phyloP scores from a whole-genome alignment of 2,888 invertebrate genomes.

The Chouioia cunea region DNA sequence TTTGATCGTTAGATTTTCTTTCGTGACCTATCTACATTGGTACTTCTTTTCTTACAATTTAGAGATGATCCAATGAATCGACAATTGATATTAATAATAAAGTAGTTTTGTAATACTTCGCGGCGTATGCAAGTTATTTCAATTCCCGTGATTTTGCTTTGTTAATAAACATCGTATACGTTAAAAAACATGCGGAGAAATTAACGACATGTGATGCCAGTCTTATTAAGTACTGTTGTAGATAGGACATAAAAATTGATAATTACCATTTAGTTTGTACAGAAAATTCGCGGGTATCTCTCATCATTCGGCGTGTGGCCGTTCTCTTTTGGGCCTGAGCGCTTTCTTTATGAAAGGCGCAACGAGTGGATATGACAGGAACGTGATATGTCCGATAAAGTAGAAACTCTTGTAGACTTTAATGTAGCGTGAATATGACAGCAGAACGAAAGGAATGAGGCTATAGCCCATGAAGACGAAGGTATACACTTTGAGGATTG shows the following conservation, averaged over 20 bases:
- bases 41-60: slow-evolving; percentile 18
- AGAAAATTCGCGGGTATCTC: neutral
- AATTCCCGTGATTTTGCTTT: neutral
- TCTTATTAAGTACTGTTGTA: slow-evolving; percentile 27
- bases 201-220: neutral
- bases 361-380: slow-evolving; percentile 76
- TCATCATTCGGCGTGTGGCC: slow-evolving; percentile 17
- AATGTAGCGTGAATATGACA: slow-evolving; percentile 79
- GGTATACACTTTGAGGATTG: slow-evolving; percentile 79
- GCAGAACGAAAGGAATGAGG: slow-evolving; percentile 79
- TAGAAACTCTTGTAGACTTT: slow-evolving; percentile 75
- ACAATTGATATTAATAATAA: neutral
- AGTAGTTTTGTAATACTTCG: neutral
- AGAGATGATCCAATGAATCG: neutral
- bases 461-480: slow-evolving; percentile 88
- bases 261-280: slow-evolving; percentile 26
- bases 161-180: too few relatives aligned
- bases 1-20: neutral
- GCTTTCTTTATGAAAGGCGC: slow-evolving; percentile 63
- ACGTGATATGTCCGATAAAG: slow-evolving; percentile 79
- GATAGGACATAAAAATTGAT: slow-evolving; percentile 6
- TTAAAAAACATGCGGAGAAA: too few relatives aligned
- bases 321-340: slow-evolving; percentile 51
- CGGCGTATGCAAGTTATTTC: neutral
- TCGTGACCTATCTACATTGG: slow-evolving; percentile 19